phyloP scores from a whole-genome alignment of 2,888 invertebrate species.

The Drosophila rubida region DNA sequence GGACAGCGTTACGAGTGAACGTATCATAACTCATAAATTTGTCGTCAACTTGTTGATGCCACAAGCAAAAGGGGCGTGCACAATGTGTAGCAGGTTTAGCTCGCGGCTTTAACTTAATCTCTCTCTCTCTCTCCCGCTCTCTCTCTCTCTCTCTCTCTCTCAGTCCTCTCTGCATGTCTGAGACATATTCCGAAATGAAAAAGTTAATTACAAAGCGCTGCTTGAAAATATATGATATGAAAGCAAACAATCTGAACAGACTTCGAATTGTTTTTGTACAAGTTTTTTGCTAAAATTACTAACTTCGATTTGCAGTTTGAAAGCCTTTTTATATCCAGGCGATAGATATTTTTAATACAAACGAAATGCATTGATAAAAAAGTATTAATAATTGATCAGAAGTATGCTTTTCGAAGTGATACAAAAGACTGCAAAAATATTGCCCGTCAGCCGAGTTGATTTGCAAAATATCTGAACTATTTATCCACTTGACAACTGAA shows the following conservation, averaged over 20 bases:
- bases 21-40: conserved; percentile 60
- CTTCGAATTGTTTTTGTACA: not conserved
- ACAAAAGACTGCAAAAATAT: too few relatives aligned
- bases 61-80: conserved; percentile 27
- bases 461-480: too few relatives aligned
- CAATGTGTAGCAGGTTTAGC: conserved; percentile 22
- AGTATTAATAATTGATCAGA: too few relatives aligned
- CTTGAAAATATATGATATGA: not conserved
- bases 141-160: not conserved
- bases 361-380: too few relatives aligned
- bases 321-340: too few relatives aligned
- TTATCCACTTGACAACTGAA: too few relatives aligned
- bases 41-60: conserved; percentile 67
- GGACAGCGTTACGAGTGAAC: conserved; percentile 33
- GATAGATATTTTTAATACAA: too few relatives aligned
- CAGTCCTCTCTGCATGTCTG: not conserved
- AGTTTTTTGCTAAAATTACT: not conserved
- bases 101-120: conserved; percentile 5
- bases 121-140: not conserved
- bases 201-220: conserved; percentile 5
- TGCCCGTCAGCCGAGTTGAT: too few relatives aligned
- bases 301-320: too few relatives aligned
- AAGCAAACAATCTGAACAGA: not conserved
- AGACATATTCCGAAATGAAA: conserved; percentile 3
- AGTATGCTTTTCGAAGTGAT: too few relatives aligned